A percentile compares a stretch with the other conserved stretches of the same genome.
Evolutionary conservation across 2,797 vertebrate genomes (phyloP).

Genomic region (Lagocephalus sceleratus): DNA sequence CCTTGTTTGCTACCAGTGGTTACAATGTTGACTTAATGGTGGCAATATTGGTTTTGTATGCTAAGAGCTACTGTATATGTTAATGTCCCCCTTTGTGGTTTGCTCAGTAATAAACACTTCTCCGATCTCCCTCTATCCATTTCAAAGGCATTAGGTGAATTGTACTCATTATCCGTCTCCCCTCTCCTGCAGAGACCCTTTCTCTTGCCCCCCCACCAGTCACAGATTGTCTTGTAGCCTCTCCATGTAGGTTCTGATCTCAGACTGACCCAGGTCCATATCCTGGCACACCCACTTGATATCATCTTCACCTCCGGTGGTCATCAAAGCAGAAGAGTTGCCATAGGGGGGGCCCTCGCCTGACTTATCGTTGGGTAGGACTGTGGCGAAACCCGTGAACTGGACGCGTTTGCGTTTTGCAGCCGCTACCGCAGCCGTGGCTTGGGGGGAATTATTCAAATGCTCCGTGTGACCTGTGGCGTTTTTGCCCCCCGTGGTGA

Average conservation of each 20-base stretch:
- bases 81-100: constrained; percentile 17
- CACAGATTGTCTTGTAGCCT: constrained; percentile 98
- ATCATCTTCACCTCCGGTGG: constrained; percentile 89
- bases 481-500: constrained; percentile 80
- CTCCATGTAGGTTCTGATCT: constrained; percentile 96
- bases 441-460: constrained; percentile 79
- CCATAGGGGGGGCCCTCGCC: constrained; percentile 53
- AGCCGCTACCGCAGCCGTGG: constrained; percentile 69
- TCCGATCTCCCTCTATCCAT: constrained; percentile 61
- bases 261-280: constrained; percentile 90
- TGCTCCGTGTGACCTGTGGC: constrained; percentile 74
- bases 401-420: constrained; percentile 94
- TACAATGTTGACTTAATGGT: constrained; percentile 42
- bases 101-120: constrained; percentile 15
- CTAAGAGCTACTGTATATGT: constrained; percentile 17
- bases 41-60: constrained; percentile 25
- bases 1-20: constrained; percentile 59
- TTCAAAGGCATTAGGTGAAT: constrained; percentile 85
- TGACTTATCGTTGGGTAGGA: constrained; percentile 85
- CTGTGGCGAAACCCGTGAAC: constrained; percentile 95
- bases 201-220: constrained; percentile 58
- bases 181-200: constrained; percentile 23
- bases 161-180: constrained; percentile 61
- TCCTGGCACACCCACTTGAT: constrained; percentile 99
- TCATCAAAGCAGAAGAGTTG: constrained; percentile 64